Base-by-base conservation (phyloP, 2,113 vertebrate species). In the Peromyscus maniculatus region DNA sequence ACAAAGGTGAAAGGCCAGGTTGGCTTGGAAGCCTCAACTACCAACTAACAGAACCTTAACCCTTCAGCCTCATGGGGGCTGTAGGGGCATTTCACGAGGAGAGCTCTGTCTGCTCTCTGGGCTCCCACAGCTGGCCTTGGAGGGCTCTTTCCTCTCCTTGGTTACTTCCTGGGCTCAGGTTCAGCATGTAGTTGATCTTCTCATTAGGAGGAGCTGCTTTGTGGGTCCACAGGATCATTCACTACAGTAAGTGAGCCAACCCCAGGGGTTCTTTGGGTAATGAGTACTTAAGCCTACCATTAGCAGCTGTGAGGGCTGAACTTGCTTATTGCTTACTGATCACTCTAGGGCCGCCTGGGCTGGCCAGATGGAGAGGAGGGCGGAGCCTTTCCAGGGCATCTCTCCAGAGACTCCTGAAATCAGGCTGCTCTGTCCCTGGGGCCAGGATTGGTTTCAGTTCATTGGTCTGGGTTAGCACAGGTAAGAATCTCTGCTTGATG, bases 191-290 rank as follows among this genome's bases (percentile, higher is more conserved):
- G 94, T 94, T 26, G 0, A 94, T 95, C 91, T 95, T 87, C 91
- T 97, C 72, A 91, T 97, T 96, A 98, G 91, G 57, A 93, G 24
- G 82, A 91, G 9, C 8, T 0, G 57, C 93, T 96, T 90, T 19
- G 4, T 97, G 91, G 88, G 92, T 89, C 91, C 8, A 2, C 78
- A 86, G 93, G 96, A 97, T 96, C 96, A 96, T 83, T 98, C 78
- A 36, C 91, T 97, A 97, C 62, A 39, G 89, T 84, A 82, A 97
- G 97, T 91, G 94, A 98, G 96, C 91, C 94, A 95, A 83, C 96
- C 91, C 83, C 79, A 88, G 96, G 95, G 93, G 89, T 94, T 97
- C 87, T 87, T 84, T 2, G 10, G 69, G 97, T 92, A 97, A 93
- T 1, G n/a, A 96, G 80, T 92, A 24, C 77, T 97, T 97, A 91